Conservation (phyloP, 2,888 invertebrate genomes). For the Micoletzkya japonica region DNA sequence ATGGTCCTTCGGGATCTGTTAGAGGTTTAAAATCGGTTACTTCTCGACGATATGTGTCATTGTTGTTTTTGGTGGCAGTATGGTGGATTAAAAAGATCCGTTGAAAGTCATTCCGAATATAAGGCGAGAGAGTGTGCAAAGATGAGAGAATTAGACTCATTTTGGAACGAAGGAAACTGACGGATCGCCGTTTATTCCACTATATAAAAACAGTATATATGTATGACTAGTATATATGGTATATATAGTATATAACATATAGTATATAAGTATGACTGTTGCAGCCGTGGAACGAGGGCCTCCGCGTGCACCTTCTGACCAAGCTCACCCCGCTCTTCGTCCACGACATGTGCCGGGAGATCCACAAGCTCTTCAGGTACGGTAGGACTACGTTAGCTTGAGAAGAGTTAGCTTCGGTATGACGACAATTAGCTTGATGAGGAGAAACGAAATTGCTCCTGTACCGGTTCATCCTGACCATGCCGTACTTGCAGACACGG, state of each 20-base stretch:
- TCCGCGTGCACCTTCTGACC: slow-evolving; percentile 41
- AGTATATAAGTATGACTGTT: background rate
- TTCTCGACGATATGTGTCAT: too few relatives aligned
- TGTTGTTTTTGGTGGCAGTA: too few relatives aligned
- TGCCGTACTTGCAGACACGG: slow-evolving; percentile 34
- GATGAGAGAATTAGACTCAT: too few relatives aligned
- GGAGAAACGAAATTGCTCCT: background rate
- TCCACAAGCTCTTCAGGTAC: slow-evolving; percentile 34
- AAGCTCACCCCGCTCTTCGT: slow-evolving; percentile 50
- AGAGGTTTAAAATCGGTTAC: too few relatives aligned
- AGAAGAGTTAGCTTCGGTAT: background rate
- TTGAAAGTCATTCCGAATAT: too few relatives aligned
- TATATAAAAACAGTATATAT: too few relatives aligned
- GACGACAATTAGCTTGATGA: background rate
- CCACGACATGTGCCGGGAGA: slow-evolving; percentile 47
- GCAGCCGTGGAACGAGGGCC: slow-evolving; percentile 39
- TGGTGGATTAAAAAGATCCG: too few relatives aligned
- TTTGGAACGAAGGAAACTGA: too few relatives aligned
- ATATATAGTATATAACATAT: background rate
- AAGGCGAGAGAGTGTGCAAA: too few relatives aligned
- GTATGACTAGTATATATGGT: too few relatives aligned
- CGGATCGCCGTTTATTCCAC: too few relatives aligned
- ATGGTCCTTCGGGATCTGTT: too few relatives aligned
- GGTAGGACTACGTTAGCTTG: background rate
- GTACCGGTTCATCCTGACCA: background rate